Percentiles rank a stretch among this genome's conserved stretches.
Evolutionary conservation across 2,797 vertebrate species (phyloP).

Genomic region (Oryzias dopingdopingensis): DNA sequence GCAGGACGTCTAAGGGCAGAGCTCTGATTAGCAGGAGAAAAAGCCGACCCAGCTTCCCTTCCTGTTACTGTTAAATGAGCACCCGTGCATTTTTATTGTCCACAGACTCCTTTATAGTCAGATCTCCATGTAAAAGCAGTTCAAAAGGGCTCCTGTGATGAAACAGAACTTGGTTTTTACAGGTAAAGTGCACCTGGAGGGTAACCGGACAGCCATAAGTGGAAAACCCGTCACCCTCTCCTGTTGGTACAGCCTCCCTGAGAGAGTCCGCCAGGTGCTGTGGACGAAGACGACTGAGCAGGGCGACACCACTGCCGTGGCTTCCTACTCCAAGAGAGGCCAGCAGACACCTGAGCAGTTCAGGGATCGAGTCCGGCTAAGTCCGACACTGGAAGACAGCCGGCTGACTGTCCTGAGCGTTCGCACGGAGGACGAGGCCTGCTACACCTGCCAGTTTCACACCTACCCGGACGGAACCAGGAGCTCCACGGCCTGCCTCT

Average conservation of each 20-base stretch:
- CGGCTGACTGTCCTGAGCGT: slow-evolving; percentile 61
- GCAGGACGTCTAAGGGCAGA: slow-evolving; percentile 29
- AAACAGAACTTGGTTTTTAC: not conserved
- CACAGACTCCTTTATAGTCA: not conserved
- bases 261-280: slow-evolving; percentile 71
- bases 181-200: slow-evolving; percentile 66
- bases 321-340: slow-evolving; percentile 37
- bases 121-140: not conserved
- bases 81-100: slow-evolving; percentile 6
- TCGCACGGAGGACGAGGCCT: slow-evolving; percentile 74
- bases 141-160: too few species aligned
- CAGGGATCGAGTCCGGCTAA: slow-evolving; percentile 53
- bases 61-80: slow-evolving; percentile 25
- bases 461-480: slow-evolving; percentile 69
- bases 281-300: slow-evolving; percentile 77
- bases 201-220: slow-evolving; percentile 67
- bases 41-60: slow-evolving; percentile 28
- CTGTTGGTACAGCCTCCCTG: slow-evolving; percentile 66
- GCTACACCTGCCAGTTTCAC: slow-evolving; percentile 81
- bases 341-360: slow-evolving; percentile 38
- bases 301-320: slow-evolving; percentile 67
- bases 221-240: slow-evolving; percentile 60
- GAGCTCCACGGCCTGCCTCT: slow-evolving; percentile 66
- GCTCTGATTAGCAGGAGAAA: slow-evolving; percentile 13
- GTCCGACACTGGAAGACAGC: slow-evolving; percentile 58